Evolutionary conservation across 2,888 invertebrate species (phyloP), one percentile per base, ranked within the genome.

Genomic region (Altica lythri): DNA sequence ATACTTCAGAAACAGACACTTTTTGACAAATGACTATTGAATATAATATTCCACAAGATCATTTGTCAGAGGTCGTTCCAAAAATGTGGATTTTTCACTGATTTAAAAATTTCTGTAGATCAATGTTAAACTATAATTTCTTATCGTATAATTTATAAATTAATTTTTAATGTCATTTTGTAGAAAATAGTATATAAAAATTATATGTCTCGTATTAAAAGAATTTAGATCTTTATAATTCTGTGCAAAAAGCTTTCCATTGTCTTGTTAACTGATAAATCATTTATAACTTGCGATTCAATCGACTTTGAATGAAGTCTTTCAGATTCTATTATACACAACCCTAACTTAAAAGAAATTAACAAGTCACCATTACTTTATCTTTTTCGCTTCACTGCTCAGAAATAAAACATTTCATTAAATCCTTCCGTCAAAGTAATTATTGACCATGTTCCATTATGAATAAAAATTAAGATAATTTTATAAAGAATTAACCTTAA

Each of bases 1-100:
- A 52, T 60, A 58, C 57, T 66, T 68, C 63, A 61, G 50, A 54
- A 62, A 57, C 65, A 65, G 61, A 57, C 59, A 60, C 56, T 58
- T 53, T 46, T 42, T 65, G 65, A 66, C 64, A 60, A 64, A 64
- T 64, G 63, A 65, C 61, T 63, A 66, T 66, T 54, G 64, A 65
- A 66, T 63, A 59, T 57, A 57, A 61, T 64, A 58, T 55, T 61
- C 59, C 60, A 51, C 55, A 47, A 48, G 47, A 64, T 60, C 65
- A 64, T 66, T 67, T 65, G 57, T 65, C 64, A 66, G 58, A 42
- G 50, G 8, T 9, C 34, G n/a, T n/a, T n/a, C n/a, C n/a, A n/a
- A n/a, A n/a, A n/a, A n/a, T n/a, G n/a, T n/a, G n/a, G n/a, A n/a
- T n/a, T n/a, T n/a, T n/a, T n/a, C n/a, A n/a, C n/a, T n/a, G n/a